Conservation (phyloP, 1,140 invertebrate genomes). For the Ditylenchus dipsaci region DNA sequence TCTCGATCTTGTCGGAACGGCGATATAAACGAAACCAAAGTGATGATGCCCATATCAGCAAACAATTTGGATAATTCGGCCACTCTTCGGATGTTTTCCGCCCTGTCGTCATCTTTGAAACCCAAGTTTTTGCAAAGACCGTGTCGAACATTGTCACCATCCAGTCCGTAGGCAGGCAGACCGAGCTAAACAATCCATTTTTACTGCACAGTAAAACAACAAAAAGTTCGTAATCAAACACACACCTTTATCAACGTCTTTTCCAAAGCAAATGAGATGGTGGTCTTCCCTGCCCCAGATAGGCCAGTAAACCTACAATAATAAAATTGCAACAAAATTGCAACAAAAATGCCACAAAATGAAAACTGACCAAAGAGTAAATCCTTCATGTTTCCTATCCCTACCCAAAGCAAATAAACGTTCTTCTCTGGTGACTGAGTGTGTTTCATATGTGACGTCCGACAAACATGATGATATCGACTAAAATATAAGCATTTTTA, state of each 20-base stretch:
- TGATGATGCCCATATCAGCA: constrained; percentile 90
- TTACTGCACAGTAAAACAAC: too few species aligned
- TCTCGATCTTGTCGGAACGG: constrained; percentile 86
- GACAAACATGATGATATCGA: constrained; percentile 30
- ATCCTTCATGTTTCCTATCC: constrained; percentile 84
- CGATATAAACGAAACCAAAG: constrained; percentile 92
- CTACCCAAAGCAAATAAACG: constrained; percentile 82
- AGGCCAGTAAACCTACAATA: constrained; percentile 71
- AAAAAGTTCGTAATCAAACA: too few species aligned
- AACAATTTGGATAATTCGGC: constrained; percentile 97
- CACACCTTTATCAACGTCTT: constrained; percentile 45
- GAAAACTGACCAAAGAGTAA: constrained; percentile 78
- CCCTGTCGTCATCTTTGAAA: constrained; percentile 85
- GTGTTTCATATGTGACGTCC: constrained; percentile 68
- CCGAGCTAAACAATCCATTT: constrained; percentile 66
- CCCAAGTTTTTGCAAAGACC: constrained; percentile 85
- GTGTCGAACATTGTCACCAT: constrained; percentile 93
- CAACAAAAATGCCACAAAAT: background rate
- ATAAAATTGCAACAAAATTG: too few species aligned
- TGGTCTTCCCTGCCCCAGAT: constrained; percentile 92
- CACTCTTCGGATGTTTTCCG: constrained; percentile 91
- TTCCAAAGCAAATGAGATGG: constrained; percentile 91
- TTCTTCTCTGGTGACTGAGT: constrained; percentile 86
- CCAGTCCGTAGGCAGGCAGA: constrained; percentile 87
- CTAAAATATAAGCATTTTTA: too few species aligned